Evolutionary conservation across 2,888 invertebrate species (phyloP).

Genomic region (Patella caerulea): DNA sequence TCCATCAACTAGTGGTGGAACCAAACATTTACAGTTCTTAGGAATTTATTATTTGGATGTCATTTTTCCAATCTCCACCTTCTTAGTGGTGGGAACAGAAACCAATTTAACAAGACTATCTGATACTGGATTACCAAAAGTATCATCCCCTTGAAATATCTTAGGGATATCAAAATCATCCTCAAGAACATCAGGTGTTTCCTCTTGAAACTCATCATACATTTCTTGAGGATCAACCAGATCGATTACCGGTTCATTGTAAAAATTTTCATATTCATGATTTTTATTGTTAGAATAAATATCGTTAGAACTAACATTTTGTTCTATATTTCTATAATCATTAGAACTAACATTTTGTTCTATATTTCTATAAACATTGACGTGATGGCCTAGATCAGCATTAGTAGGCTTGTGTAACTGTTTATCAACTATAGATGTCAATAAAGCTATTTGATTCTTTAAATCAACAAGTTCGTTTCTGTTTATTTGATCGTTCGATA

Average conservation of each 20-base stretch:
- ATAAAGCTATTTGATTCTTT: neutral
- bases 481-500: neutral
- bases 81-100: neutral
- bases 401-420: neutral
- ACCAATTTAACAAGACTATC: neutral
- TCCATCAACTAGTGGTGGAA: neutral
- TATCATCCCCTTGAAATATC: neutral
- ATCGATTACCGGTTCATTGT: neutral
- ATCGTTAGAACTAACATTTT: neutral
- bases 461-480: neutral
- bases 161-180: neutral
- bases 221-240: neutral
- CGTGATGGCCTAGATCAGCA: too few relatives aligned
- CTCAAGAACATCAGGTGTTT: neutral
- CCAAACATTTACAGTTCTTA: neutral
- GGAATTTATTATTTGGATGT: neutral
- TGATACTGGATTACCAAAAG: neutral
- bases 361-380: neutral
- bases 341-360: neutral
- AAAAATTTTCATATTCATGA: neutral
- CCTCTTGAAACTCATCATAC: neutral
- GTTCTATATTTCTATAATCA: neutral
- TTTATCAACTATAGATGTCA: neutral
- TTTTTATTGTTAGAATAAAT: too few relatives aligned
- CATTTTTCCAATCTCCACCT: neutral